Base-by-base conservation (phyloP, 1,140 invertebrate genomes). In the Eulimnadia texana region DNA sequence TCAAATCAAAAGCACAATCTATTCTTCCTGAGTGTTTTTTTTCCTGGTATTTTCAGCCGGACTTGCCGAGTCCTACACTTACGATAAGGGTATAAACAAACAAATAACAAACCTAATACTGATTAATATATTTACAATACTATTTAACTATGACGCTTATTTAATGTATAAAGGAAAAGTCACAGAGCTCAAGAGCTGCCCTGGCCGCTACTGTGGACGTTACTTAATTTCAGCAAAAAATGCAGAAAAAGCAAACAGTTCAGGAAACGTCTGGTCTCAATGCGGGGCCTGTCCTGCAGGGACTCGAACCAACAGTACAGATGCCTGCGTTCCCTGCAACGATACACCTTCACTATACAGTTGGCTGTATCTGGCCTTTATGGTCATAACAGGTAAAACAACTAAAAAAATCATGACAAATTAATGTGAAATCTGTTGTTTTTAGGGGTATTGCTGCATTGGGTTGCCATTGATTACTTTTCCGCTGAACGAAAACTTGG, bases 361-460 rank as follows among this genome's bases (percentile, higher is more conserved):
- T 69, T 93, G 89, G 85, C 77, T 95, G 1, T 97, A 94, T 73
- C n/a, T n/a, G n/a, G n/a, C n/a, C n/a, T n/a, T n/a, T n/a, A n/a
- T n/a, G n/a, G n/a, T n/a, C n/a, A n/a, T n/a, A n/a, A n/a, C n/a
- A n/a, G n/a, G n/a, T n/a, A n/a, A n/a, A n/a, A n/a, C n/a, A n/a
- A n/a, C n/a, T n/a, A n/a, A n/a, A n/a, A n/a, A n/a, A n/a, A n/a
- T n/a, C n/a, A n/a, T n/a, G n/a, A n/a, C n/a, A n/a, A n/a, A n/a
- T n/a, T n/a, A n/a, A n/a, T n/a, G n/a, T n/a, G n/a, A n/a, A n/a
- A n/a, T n/a, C 76, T 97, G 33, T 50, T 52, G 23, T 50, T 11
- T 52, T 16, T 27, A 22, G 13, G 53, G 25, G 23, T 61, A 9
- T 20, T 61, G 22, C 20, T 13, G 10, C 60, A 33, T 6, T 54